A percentile compares a stretch with the other conserved stretches of the same genome.
Evolutionary conservation across 2,888 invertebrate genomes (phyloP).

Genomic region (Mystacides longicornis): DNA sequence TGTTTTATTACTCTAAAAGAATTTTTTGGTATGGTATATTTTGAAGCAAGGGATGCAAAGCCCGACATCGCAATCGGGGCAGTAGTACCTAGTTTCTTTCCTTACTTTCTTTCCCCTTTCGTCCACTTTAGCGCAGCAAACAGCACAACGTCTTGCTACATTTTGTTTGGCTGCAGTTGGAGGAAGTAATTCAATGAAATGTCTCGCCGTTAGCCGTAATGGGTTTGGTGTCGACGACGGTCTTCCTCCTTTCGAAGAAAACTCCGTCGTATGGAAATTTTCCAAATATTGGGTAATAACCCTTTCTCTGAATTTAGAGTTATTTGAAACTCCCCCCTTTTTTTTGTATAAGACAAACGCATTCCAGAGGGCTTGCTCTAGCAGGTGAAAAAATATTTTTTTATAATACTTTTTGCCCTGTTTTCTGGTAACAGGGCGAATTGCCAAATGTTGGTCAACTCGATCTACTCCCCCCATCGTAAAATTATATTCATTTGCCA

Average conservation of each 20-base stretch:
- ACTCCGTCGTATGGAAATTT: not conserved
- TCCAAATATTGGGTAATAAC: slow-evolving; percentile 1
- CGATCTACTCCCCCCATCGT: too few relatives aligned
- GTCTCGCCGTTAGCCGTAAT: not conserved
- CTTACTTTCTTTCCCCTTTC: slow-evolving; percentile 14
- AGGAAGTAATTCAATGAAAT: slow-evolving; percentile 5
- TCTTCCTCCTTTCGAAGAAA: slow-evolving; percentile 6
- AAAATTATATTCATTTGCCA: too few relatives aligned
- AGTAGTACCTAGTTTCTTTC: slow-evolving; percentile 17
- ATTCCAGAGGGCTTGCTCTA: slow-evolving; percentile 27
- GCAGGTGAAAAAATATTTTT: slow-evolving; percentile 27
- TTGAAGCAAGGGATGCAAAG: slow-evolving; percentile 19
- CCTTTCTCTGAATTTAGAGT: slow-evolving; percentile 10
- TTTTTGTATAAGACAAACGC: slow-evolving; percentile 25
- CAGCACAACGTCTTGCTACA: slow-evolving; percentile 10
- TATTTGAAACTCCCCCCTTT: slow-evolving; percentile 4
- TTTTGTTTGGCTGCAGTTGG: slow-evolving; percentile 10
- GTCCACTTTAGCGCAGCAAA: slow-evolving; percentile 16
- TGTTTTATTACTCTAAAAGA: too few relatives aligned
- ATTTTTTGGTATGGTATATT: slow-evolving; percentile 18
- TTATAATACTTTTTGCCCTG: slow-evolving; percentile 27
- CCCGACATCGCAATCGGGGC: slow-evolving; percentile 16
- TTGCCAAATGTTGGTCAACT: slow-evolving; percentile 27
- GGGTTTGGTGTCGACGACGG: slow-evolving; percentile 1
- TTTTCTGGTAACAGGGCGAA: slow-evolving; percentile 24